Evolutionary conservation across 1,140 invertebrate genomes (phyloP).

Genomic region (Caenorhabditis latens): DNA sequence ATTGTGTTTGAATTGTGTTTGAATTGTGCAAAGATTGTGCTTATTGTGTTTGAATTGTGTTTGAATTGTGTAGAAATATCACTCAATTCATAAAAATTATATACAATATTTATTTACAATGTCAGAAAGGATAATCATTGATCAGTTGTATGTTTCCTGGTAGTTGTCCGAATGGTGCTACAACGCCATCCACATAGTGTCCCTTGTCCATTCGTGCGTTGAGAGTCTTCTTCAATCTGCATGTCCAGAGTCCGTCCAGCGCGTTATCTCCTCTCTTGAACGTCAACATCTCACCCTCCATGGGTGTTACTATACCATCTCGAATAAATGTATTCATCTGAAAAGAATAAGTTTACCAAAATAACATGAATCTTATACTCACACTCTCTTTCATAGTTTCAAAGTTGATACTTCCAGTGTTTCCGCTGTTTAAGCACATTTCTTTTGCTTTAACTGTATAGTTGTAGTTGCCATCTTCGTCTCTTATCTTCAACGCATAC

Average conservation of each 20-base stretch:
- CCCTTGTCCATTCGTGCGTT: neutral
- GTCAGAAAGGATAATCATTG: neutral
- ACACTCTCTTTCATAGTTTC: neutral
- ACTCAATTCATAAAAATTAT: too few species aligned
- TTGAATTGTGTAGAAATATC: too few species aligned
- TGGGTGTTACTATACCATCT: neutral
- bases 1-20: too few species aligned
- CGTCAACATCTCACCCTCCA: neutral
- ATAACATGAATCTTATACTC: neutral
- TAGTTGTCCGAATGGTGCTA: neutral
- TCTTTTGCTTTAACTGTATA: neutral
- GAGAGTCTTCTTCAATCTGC: neutral
- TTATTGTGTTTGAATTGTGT: too few species aligned
- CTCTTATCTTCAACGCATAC: neutral
- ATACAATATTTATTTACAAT: neutral
- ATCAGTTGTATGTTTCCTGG: neutral
- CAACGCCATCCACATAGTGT: neutral
- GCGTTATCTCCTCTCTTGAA: neutral
- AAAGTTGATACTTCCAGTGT: neutral
- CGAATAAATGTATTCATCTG: neutral
- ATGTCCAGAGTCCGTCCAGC: neutral
- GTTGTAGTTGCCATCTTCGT: neutral
- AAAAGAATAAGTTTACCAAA: neutral
- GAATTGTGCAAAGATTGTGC: too few species aligned
- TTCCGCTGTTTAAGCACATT: neutral